These are phyloP conservation scores for Aurelia aurita complex sp. Pacific DNA, from an alignment of 30 jellyfish, hydroid and myxozoan species.

Conservation along the genomic window DNA sequence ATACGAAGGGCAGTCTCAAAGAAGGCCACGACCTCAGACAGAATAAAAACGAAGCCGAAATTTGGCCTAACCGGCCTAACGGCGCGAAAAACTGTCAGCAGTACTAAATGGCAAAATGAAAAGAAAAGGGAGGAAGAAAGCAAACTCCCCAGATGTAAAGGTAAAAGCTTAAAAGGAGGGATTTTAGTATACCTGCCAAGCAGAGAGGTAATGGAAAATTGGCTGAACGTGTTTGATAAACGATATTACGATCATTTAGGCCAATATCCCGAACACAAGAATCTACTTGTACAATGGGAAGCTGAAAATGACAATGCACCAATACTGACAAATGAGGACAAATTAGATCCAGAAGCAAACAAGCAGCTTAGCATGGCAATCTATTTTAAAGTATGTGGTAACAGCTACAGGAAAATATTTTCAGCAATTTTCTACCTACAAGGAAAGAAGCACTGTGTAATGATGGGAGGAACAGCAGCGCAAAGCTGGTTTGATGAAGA, in stretches of 20 bases:
- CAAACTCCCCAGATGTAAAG: neutral
- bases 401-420: too few relatives aligned
- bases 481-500: conserved; percentile 19
- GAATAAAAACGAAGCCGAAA: too few relatives aligned
- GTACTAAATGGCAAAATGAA: too few relatives aligned
- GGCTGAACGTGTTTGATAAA: neutral
- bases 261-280: conserved; percentile 10
- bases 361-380: too few relatives aligned
- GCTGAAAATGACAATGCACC: neutral
- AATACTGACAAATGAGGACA: too few relatives aligned
- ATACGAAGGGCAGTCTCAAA: too few relatives aligned
- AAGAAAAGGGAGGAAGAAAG: too few relatives aligned
- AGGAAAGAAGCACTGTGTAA: conserved; percentile 10
- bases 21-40: too few relatives aligned
- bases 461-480: conserved; percentile 25
- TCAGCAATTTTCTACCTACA: neutral
- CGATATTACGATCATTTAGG: neutral
- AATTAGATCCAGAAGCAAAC: too few relatives aligned
- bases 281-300: conserved; percentile 18
- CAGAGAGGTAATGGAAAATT: conserved; percentile 12
- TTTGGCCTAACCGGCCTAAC: too few relatives aligned
- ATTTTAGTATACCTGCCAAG: conserved; percentile 9
- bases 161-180: conserved; percentile 6
- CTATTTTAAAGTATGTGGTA: too few relatives aligned
- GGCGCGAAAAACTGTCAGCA: too few relatives aligned